Percentiles rank a stretch among this genome's conserved stretches.
phyloP scores from a whole-genome alignment of 37 sponge, comb jelly and placozoan genomes.

The Ephydatia muelleri region DNA sequence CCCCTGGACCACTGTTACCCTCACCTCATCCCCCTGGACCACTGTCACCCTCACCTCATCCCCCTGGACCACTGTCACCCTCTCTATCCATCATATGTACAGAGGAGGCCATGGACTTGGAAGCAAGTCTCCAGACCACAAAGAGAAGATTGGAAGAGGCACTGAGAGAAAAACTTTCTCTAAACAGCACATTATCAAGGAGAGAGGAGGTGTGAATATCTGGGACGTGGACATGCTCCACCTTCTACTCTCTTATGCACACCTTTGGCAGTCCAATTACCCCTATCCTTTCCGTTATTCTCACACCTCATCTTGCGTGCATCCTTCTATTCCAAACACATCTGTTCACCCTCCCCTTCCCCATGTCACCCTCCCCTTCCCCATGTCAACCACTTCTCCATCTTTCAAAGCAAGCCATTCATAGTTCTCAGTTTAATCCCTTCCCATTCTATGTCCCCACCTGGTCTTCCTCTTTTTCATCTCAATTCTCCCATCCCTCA shows the following conservation, averaged over 20 bases:
- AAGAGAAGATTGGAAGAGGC: conserved; percentile 23
- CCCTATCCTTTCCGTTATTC: no score
- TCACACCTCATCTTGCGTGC: no score
- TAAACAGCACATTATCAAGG: conserved; percentile 2
- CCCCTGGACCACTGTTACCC: no score
- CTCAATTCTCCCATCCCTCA: background rate
- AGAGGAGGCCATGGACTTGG: conserved; percentile 46
- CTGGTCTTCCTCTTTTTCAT: background rate
- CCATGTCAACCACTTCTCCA: background rate
- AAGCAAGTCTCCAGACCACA: conserved; percentile 16
- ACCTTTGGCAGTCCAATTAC: no score
- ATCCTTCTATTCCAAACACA: no score
- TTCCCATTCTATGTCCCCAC: background rate
- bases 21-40: no score
- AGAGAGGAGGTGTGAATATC: background rate
- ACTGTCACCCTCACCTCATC: background rate
- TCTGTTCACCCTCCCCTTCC: no score
- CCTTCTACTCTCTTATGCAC: no score
- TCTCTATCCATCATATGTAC: background rate
- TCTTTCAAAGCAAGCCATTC: no score
- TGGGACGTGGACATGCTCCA: background rate
- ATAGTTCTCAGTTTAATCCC: no score
- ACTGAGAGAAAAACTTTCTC: conserved; percentile 1
- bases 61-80: no score
- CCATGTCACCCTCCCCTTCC: no score